phyloP scores from a whole-genome alignment of 2,888 invertebrate species.

The Leucophenga maculata region DNA sequence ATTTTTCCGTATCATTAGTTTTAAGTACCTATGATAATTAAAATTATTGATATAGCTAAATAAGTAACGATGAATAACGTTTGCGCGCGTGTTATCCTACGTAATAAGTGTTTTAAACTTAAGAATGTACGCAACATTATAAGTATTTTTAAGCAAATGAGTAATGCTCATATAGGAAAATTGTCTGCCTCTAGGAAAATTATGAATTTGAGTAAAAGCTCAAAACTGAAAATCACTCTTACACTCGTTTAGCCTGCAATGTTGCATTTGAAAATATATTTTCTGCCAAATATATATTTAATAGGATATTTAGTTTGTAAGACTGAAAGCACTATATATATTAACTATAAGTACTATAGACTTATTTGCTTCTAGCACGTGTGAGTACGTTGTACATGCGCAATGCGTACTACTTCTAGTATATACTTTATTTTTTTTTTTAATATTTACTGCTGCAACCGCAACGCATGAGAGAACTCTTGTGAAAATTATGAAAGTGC shows the following conservation, averaged over 20 bases:
- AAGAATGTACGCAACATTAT: background rate
- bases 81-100: background rate
- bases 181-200: conserved; percentile 1
- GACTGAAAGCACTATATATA: conserved; percentile 14
- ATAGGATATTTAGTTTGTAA: conserved; percentile 12
- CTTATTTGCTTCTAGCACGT: background rate
- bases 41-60: no score
- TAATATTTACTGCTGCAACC: conserved; percentile 5
- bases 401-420: conserved; percentile 2
- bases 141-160: background rate
- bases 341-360: background rate
- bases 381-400: conserved; percentile 5
- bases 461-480: background rate
- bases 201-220: conserved; percentile 7
- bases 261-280: conserved; percentile 42
- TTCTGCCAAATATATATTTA: background rate
- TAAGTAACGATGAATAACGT: no score
- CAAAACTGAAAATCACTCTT: background rate
- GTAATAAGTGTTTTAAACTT: background rate
- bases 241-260: conserved; percentile 40
- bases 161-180: conserved; percentile 10
- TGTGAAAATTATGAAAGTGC: background rate
- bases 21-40: no score
- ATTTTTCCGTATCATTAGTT: no score
- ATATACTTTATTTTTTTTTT: background rate